phyloP scores from a whole-genome alignment of 2,113 vertebrate species.

The Falcunculus frontatus region DNA sequence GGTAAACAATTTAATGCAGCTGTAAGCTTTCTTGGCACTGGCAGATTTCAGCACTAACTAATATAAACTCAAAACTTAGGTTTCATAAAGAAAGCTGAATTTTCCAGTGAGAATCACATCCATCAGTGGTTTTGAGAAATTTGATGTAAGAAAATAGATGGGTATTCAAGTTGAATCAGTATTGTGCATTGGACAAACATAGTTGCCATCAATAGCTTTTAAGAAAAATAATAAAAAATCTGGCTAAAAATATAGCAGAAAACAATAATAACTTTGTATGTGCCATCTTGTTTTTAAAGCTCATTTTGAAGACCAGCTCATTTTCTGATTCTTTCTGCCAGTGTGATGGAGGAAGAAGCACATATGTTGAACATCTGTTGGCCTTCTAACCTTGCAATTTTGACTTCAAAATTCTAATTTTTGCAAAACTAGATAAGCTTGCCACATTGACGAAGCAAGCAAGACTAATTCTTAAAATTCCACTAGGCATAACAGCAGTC shows the following conservation, averaged over 20 bases:
- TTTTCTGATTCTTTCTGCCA: not conserved
- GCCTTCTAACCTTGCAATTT: not conserved
- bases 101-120: not conserved
- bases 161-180: not conserved
- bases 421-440: not conserved
- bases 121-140: not conserved
- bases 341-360: not conserved
- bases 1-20: not conserved
- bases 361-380: not conserved
- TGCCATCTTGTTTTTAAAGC: not conserved
- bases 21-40: not conserved
- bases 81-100: not conserved
- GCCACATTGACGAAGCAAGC: not conserved
- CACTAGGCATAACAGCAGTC: not conserved
- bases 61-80: not conserved
- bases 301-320: not conserved
- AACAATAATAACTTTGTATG: not conserved
- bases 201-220: not conserved
- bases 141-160: accelerated
- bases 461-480: not conserved
- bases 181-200: not conserved
- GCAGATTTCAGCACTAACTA: not conserved
- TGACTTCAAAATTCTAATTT: not conserved
- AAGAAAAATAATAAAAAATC: not conserved
- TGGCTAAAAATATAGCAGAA: not conserved